A percentile compares a stretch with the other conserved stretches of the same genome.
phyloP scores from a whole-genome alignment of 2,888 invertebrate species.

The Scaptomyza caliginosa region DNA sequence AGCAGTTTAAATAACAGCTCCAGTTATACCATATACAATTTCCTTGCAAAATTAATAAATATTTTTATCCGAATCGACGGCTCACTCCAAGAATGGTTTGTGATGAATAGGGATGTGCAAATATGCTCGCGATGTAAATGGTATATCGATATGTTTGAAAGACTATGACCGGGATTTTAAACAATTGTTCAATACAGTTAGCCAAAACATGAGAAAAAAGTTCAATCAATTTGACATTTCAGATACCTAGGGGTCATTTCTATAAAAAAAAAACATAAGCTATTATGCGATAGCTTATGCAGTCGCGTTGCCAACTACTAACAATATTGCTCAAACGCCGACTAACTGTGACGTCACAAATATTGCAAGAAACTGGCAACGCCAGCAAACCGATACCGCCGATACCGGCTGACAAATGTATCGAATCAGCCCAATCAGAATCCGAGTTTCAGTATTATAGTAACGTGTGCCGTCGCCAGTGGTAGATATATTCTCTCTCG shows the following conservation, averaged over 20 bases:
- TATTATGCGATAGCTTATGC: background rate
- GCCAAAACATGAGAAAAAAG: background rate
- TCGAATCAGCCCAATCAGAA: slow-evolving; percentile 54
- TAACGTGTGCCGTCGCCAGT: slow-evolving; percentile 72
- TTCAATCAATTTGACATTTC: background rate
- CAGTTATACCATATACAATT: slow-evolving; percentile 8
- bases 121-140: slow-evolving; percentile 5
- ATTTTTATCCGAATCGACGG: slow-evolving; percentile 26
- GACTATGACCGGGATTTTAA: slow-evolving; percentile 24
- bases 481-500: slow-evolving; percentile 60
- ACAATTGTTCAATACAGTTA: background rate
- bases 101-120: slow-evolving; percentile 38
- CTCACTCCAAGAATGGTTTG: slow-evolving; percentile 31
- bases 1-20: slow-evolving; percentile 3
- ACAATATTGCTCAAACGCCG: background rate
- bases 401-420: slow-evolving; percentile 48
- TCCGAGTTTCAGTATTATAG: slow-evolving; percentile 60
- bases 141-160: slow-evolving; percentile 42
- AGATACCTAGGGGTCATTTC: background rate
- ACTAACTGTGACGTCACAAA: slow-evolving; percentile 18
- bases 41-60: slow-evolving; percentile 31
- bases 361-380: slow-evolving; percentile 20
- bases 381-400: slow-evolving; percentile 35
- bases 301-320: slow-evolving; percentile 18
- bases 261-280: background rate